Evolutionary conservation across 2,888 invertebrate genomes (phyloP).

Genomic region (Carabus problematicus): DNA sequence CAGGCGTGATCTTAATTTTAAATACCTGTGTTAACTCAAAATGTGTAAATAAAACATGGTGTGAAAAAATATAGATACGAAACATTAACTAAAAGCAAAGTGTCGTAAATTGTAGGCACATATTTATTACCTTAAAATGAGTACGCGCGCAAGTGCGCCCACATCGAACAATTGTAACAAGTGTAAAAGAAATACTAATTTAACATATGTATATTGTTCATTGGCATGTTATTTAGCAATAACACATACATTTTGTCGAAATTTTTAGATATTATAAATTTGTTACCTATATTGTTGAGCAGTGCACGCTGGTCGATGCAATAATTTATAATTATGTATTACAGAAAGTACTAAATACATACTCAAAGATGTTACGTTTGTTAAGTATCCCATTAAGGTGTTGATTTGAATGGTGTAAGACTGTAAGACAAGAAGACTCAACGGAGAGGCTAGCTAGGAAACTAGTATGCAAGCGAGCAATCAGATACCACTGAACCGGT

Average conservation of each 20-base stretch:
- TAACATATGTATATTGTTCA: slow-evolving; percentile 42
- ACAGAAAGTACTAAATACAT: too few species aligned
- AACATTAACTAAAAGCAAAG: slow-evolving; percentile 25
- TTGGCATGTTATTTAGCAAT: slow-evolving; percentile 42
- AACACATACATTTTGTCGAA: slow-evolving; percentile 41
- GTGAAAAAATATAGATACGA: slow-evolving; percentile 23
- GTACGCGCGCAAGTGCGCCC: not conserved
- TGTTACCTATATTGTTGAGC: slow-evolving; percentile 41
- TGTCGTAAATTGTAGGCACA: not conserved
- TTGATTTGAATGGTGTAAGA: too few species aligned
- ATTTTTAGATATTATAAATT: slow-evolving; percentile 42
- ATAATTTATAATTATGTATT: slow-evolving; percentile 32
- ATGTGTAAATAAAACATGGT: slow-evolving; percentile 39
- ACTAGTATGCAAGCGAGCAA: too few species aligned
- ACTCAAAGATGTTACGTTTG: too few species aligned
- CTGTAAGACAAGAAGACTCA: too few species aligned
- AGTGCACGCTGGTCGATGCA: slow-evolving; percentile 41
- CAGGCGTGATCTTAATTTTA: slow-evolving; percentile 32
- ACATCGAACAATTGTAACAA: slow-evolving; percentile 30
- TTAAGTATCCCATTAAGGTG: too few species aligned
- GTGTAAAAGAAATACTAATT: slow-evolving; percentile 38
- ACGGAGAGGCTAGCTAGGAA: too few species aligned
- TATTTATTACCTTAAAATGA: too few species aligned
- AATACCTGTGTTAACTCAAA: slow-evolving; percentile 39
- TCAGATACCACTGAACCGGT: too few species aligned